These are phyloP conservation scores for Prionailurus bengalensis DNA, from an alignment of 2,113 vertebrate species.

Conservation along the genomic window DNA sequence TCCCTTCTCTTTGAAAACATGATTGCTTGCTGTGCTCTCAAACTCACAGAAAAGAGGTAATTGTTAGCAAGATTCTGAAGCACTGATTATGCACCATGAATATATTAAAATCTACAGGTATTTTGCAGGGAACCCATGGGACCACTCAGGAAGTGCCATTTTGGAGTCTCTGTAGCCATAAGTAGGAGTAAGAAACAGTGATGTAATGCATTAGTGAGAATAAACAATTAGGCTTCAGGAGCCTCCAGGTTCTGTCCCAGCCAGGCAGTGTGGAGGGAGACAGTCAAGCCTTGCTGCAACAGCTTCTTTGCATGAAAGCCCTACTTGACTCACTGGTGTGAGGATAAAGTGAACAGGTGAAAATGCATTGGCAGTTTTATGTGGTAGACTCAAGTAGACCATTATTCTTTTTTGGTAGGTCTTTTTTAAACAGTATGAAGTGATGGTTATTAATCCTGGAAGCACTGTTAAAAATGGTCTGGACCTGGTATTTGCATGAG, in stretches of 20 bases:
- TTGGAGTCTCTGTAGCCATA: neutral
- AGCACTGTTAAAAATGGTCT: neutral
- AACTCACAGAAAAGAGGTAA: neutral
- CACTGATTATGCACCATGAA: neutral
- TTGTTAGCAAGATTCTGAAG: slow-evolving; percentile 41
- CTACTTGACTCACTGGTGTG: neutral
- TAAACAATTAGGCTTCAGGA: neutral
- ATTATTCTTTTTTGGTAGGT: neutral
- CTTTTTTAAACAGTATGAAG: neutral
- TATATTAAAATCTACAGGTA: slow-evolving; percentile 40
- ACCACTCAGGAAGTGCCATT: neutral
- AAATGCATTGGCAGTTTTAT: neutral
- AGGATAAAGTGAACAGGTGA: neutral
- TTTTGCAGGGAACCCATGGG: neutral
- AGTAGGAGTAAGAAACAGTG: neutral
- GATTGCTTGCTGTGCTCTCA: neutral
- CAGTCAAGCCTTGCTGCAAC: neutral
- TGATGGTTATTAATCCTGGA: neutral
- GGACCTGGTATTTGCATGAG: neutral
- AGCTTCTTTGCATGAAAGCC: neutral
- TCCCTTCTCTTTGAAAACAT: slow-evolving; percentile 25
- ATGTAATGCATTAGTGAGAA: neutral
- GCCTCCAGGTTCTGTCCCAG: neutral
- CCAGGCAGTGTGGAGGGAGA: neutral
- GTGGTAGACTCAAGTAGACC: neutral